Evolutionary conservation across 2,797 vertebrate species (phyloP), one percentile per base, ranked within the genome.

Genomic region (Luscinia megarhynchos): DNA sequence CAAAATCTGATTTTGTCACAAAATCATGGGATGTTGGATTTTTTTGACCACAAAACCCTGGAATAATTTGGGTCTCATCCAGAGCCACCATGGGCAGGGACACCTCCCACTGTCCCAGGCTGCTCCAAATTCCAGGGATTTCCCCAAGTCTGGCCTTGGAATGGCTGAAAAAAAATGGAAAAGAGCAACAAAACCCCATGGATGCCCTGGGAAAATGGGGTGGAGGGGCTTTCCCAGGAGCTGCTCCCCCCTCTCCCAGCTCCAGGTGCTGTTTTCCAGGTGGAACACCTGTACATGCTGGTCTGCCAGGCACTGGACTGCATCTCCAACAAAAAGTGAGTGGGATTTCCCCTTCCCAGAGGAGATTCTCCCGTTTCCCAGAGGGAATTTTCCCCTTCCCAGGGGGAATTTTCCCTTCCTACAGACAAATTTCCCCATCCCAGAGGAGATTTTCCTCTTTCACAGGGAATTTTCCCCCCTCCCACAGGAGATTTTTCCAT

Each of bases 231-330:
- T 36, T 43, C 36, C 66, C 48, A 46, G 53, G 59, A 46, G 51
- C 74, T 66, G 32, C 58, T 73, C 29, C 12, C 40, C 15, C 41
- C 16, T 12, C 18, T 29, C 54, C 48, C 83, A 87, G 17, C 17
- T 3, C 43, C 13, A 27, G 11, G 22, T 10, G 32, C 94, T 94
- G 4, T 87, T 27, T 95, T 72, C 69, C 97, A 99, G 99, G 99
- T 99, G 96, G 99, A 99, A 84, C 98, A 99, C 51, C 98, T 99
- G 53, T 98, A 99, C 96, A 98, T 93, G 3, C 97, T 99, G 95
- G 99, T 99, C 9, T 99, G 98, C 96, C 99, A 99, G 96, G 98
- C 98, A 0, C 98, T 99, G 9, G 99, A 99, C 72, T 98, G 98
- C 97, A 98, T 99, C 96, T 99, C 98, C 36, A 98, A 98, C 55